Percentiles rank a stretch among this genome's conserved stretches.
Evolutionary conservation across 2,797 vertebrate genomes (phyloP).

Genomic region (Sus cebifrons): DNA sequence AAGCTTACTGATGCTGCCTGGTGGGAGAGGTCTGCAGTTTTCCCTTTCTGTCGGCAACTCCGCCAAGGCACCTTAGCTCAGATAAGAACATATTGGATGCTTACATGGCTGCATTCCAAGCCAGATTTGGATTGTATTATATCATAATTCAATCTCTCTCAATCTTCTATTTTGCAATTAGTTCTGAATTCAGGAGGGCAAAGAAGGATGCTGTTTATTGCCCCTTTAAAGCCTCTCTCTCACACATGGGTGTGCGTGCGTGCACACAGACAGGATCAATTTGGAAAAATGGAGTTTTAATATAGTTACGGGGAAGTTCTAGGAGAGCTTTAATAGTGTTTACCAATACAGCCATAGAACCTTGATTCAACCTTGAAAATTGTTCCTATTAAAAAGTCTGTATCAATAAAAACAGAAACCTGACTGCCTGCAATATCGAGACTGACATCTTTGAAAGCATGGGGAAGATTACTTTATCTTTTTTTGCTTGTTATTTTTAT

Average conservation of each 20-base stretch:
- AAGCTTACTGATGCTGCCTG: not conserved
- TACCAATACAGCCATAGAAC: not conserved
- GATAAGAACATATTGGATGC: not conserved
- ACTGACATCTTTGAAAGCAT: constrained; percentile 37
- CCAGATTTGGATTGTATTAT: not conserved
- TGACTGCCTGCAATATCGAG: not conserved
- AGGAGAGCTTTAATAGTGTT: not conserved
- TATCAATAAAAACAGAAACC: constrained; percentile 5
- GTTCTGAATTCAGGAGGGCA: constrained; percentile 6
- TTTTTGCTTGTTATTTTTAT: constrained; percentile 64
- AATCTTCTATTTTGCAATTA: constrained; percentile 53
- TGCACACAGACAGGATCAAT: not conserved
- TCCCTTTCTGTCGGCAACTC: not conserved
- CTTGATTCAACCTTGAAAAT: constrained; percentile 54
- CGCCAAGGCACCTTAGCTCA: not conserved
- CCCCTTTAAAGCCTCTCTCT: not conserved
- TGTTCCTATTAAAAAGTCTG: not conserved
- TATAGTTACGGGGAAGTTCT: not conserved
- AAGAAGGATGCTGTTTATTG: not conserved
- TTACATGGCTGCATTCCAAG: not conserved
- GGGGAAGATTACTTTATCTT: not conserved
- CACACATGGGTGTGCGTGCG: not conserved
- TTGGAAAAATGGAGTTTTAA: not conserved
- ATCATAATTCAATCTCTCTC: not conserved
- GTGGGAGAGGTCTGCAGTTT: not conserved